phyloP scores from a whole-genome alignment of 2,113 vertebrate genomes.

The Anolis sagrei region DNA sequence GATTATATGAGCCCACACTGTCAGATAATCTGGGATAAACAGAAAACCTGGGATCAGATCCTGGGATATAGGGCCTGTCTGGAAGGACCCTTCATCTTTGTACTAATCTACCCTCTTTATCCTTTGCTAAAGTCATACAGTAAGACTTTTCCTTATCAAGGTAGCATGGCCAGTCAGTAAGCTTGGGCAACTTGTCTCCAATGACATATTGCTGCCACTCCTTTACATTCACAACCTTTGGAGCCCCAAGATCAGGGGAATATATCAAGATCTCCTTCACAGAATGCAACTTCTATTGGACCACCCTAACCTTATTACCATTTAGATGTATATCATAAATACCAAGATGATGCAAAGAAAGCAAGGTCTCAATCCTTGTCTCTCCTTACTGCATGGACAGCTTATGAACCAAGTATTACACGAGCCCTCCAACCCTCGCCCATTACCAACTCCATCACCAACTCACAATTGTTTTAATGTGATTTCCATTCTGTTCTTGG shows the following conservation, averaged over 20 bases:
- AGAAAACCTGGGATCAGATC: no score
- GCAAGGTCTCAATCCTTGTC: no score
- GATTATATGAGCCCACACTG: no score
- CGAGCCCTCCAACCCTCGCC: no score
- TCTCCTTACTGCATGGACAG: neutral
- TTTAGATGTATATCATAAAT: neutral
- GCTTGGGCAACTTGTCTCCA: neutral
- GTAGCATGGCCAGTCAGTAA: neutral
- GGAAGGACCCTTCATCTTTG: no score
- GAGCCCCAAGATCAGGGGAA: no score
- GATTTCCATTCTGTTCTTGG: neutral
- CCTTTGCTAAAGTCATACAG: neutral
- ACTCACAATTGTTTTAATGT: no score
- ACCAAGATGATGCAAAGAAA: neutral
- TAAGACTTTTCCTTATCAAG: no score
- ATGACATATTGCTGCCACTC: neutral
- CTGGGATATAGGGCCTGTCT: no score
- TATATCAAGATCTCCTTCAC: neutral
- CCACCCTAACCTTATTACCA: neutral
- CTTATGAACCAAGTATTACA: no score
- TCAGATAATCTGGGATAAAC: no score
- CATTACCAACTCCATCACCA: no score
- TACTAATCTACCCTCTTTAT: neutral
- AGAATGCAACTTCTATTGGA: neutral
- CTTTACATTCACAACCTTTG: neutral